Evolutionary conservation across 2,113 vertebrate species (phyloP).

Genomic region (Verasper variegatus): DNA sequence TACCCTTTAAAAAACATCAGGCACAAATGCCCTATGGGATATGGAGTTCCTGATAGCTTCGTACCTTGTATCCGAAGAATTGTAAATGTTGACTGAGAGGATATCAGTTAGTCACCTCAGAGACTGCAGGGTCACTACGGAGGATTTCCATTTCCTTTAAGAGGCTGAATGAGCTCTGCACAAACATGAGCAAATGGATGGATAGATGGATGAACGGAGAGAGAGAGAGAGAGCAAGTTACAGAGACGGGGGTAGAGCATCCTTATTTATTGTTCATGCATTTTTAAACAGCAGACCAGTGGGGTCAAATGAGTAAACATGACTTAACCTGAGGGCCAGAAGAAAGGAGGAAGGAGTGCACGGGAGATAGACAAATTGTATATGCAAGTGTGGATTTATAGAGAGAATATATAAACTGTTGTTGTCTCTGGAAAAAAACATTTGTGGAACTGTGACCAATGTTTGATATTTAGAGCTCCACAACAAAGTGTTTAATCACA

Average conservation of each 20-base stretch:
- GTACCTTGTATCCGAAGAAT: conserved; percentile 73
- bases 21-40: conserved; percentile 54
- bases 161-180: conserved; percentile 73
- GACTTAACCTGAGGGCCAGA: conserved; percentile 68
- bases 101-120: conserved; percentile 79
- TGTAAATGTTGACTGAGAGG: conserved; percentile 83
- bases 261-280: conserved; percentile 79
- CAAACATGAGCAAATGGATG: conserved; percentile 68
- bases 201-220: conserved; percentile 33
- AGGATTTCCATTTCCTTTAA: conserved; percentile 81
- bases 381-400: conserved; percentile 22
- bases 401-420: neutral
- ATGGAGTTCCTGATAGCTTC: conserved; percentile 82
- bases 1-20: conserved; percentile 43
- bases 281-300: conserved; percentile 73
- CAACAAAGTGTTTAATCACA: neutral
- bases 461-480: neutral
- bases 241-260: conserved; percentile 30
- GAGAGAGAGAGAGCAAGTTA: conserved; percentile 3
- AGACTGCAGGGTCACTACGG: conserved; percentile 61
- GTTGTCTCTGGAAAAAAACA: neutral
- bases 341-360: conserved; percentile 16
- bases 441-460: neutral
- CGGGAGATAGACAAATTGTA: conserved; percentile 43
- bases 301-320: conserved; percentile 78